Evolutionary conservation across 2,888 invertebrate species (phyloP).

Genomic region (Thysanoteuthis rhombus): DNA sequence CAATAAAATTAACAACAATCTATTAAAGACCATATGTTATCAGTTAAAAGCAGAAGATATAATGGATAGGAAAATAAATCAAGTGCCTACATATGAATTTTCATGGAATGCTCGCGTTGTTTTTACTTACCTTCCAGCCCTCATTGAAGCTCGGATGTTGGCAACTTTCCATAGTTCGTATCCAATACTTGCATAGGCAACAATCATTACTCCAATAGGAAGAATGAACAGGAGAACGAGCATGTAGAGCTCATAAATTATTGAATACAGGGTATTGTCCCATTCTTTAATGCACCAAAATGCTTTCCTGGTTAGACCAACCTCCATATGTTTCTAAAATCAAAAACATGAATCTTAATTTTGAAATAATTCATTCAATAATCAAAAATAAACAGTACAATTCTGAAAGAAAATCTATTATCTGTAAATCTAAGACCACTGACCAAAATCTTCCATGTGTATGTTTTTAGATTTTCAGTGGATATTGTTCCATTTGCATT

Average conservation of each 20-base stretch:
- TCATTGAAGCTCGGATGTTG: constrained; percentile 73
- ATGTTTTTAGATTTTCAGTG: no score
- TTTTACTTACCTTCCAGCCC: constrained; percentile 65
- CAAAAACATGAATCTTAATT: not conserved
- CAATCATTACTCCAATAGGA: constrained; percentile 76
- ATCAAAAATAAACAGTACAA: no score
- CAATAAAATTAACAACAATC: not conserved
- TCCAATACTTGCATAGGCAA: constrained; percentile 76
- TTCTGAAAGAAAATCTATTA: no score
- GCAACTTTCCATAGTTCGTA: constrained; percentile 76
- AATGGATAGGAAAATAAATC: not conserved
- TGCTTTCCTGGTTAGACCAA: constrained; percentile 45
- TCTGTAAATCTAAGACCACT: no score
- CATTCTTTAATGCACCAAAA: constrained; percentile 75
- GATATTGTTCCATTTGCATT: no score
- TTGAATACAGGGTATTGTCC: constrained; percentile 43
- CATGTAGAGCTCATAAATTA: constrained; percentile 75
- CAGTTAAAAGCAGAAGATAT: not conserved
- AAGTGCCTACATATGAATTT: not conserved
- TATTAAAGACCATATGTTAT: not conserved
- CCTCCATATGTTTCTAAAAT: constrained; percentile 48
- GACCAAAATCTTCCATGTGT: no score
- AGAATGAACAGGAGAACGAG: constrained; percentile 74
- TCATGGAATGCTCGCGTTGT: not conserved
- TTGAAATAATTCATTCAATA: no score